A percentile compares a stretch with the other conserved stretches of the same genome.
phyloP scores from a whole-genome alignment of 2,113 vertebrate species.

The Cygnus atratus region DNA sequence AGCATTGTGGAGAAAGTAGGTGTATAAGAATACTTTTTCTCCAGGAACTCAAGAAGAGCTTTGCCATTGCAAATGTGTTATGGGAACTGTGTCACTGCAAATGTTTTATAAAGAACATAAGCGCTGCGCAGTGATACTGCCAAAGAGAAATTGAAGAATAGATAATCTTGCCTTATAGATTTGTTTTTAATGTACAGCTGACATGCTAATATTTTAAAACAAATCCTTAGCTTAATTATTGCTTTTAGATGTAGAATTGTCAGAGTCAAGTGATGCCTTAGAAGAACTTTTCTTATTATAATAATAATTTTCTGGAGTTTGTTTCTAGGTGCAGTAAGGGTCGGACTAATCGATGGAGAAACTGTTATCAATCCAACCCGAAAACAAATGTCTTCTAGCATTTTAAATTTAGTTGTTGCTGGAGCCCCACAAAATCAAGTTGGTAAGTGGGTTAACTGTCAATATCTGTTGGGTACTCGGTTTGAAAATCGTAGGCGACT shows the following conservation, averaged over 20 bases:
- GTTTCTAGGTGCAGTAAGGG: conserved; percentile 89
- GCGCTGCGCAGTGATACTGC: background rate
- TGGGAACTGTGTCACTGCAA: background rate
- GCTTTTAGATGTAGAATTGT: background rate
- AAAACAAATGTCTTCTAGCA: conserved; percentile 88
- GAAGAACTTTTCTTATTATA: background rate
- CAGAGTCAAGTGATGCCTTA: background rate
- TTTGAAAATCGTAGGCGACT: background rate
- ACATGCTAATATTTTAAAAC: rapidly evolving
- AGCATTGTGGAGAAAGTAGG: background rate
- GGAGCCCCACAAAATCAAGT: conserved; percentile 87
- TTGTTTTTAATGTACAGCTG: background rate
- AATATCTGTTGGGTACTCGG: background rate
- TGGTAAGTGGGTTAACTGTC: conserved; percentile 77
- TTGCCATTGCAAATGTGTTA: background rate
- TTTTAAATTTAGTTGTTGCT: conserved; percentile 88
- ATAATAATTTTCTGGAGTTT: conserved; percentile 21
- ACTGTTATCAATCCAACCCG: conserved; percentile 90
- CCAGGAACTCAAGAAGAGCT: background rate
- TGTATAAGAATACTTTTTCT: background rate
- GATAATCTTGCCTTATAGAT: background rate
- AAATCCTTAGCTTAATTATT: background rate
- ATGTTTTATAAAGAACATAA: background rate
- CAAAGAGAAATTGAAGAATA: background rate
- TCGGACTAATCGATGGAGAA: conserved; percentile 89